Base-by-base conservation (phyloP, 2,113 vertebrate species). In the Thalassoma bifasciatum region DNA sequence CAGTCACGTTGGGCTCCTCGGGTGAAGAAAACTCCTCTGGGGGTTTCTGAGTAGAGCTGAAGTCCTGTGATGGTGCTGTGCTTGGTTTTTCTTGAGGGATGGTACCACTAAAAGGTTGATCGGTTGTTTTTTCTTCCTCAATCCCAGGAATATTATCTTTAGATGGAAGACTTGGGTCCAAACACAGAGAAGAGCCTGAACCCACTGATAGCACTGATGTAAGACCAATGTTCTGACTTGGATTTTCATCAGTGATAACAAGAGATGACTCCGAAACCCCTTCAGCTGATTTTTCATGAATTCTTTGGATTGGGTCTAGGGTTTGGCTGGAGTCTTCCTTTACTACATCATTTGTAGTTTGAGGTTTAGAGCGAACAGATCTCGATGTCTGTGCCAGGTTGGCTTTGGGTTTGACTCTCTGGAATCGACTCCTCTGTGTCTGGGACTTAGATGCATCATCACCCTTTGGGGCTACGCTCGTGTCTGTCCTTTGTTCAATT, bases 401-500 rank as follows among this genome's bases (percentile, higher is more conserved):
- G 24, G 84, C 70, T 73, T 77, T 83, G 37, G 82, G 77, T 66
- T 82, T 86, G 46, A 83, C 66, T 75, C 68, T 86, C 21, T 49
- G 62, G n/a, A 81, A 68, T 42, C 74, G 70, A 49, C 37, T 68
- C 36, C 10, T 79, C 44, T 26, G 75, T 1, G 37, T 16, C 12
- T 56, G 59, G 7, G 0, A n/a, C n/a, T n/a, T n/a, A n/a, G n/a
- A n/a, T n/a, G n/a, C n/a, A n/a, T n/a, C n/a, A n/a, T n/a, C n/a
- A n/a, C n/a, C n/a, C n/a, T n/a, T n/a, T n/a, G n/a, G n/a, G n/a
- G n/a, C n/a, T n/a, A n/a, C n/a, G n/a, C n/a, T n/a, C n/a, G n/a
- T n/a, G n/a, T n/a, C n/a, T n/a, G n/a, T n/a, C n/a, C n/a, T n/a
- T n/a, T n/a, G n/a, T n/a, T n/a, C n/a, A n/a, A n/a, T n/a, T n/a